phyloP scores from a whole-genome alignment of 1,140 invertebrate species.

The Drosophila seguyi region DNA sequence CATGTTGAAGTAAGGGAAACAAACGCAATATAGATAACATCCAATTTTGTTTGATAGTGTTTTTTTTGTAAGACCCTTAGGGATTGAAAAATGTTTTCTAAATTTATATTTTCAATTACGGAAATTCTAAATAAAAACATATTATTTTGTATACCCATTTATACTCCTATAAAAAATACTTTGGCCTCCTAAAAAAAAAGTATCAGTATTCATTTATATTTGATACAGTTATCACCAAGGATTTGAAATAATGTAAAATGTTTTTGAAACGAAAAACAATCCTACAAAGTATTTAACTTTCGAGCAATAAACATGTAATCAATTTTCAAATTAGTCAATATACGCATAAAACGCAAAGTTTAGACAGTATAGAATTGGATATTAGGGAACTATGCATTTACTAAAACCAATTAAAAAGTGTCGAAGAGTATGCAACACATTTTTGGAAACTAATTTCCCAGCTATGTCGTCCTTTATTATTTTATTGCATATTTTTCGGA shows the following conservation, averaged over 20 bases:
- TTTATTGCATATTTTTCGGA: background rate
- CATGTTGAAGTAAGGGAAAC: conserved; percentile 73
- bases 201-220: background rate
- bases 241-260: no score
- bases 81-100: background rate
- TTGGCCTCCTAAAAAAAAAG: no score
- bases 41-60: background rate
- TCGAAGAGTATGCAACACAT: background rate
- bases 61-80: background rate
- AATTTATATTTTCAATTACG: background rate
- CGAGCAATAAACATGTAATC: no score
- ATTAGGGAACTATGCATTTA: background rate
- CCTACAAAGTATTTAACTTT: no score
- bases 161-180: background rate
- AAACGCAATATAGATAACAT: background rate
- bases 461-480: background rate
- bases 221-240: background rate
- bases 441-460: background rate
- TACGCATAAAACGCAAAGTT: no score
- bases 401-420: background rate
- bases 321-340: no score
- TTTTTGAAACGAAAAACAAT: no score
- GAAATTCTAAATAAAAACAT: background rate
- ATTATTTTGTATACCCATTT: background rate
- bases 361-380: no score